Evolutionary conservation across 2,888 invertebrate species (phyloP).

Genomic region (Odontothrips loti): DNA sequence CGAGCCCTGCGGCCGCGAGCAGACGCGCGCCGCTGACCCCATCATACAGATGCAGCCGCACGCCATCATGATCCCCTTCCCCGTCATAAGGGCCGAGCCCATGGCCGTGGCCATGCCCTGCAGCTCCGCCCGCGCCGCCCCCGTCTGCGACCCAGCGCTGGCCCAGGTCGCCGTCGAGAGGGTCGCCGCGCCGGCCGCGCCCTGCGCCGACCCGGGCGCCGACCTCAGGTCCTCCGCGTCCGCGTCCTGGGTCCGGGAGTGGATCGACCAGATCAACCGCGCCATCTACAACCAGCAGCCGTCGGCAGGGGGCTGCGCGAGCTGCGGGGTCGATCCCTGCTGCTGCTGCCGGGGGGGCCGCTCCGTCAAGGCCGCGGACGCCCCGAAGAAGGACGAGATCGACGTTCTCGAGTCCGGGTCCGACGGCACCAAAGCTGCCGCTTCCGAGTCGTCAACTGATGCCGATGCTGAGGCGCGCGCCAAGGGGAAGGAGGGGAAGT

Average conservation of each 20-base stretch:
- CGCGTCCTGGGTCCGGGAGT: not conserved
- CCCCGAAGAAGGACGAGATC: not conserved
- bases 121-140: not conserved
- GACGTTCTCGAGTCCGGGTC: not conserved
- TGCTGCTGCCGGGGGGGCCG: not conserved
- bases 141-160: not conserved
- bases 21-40: not conserved
- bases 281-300: not conserved
- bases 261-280: constrained; percentile 2
- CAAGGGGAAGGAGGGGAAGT: not conserved
- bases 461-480: not conserved
- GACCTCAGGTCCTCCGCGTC: not conserved
- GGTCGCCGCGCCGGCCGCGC: not conserved
- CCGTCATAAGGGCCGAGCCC: not conserved
- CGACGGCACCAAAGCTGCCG: not conserved
- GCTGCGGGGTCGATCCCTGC: not conserved
- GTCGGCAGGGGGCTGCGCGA: not conserved
- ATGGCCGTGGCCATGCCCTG: not conserved
- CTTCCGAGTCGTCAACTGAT: too few species aligned
- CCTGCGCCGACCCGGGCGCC: not conserved
- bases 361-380: not conserved
- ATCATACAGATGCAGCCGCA: not conserved
- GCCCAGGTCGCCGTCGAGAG: too few species aligned
- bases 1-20: not conserved
- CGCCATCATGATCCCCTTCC: not conserved